Base-by-base conservation (phyloP, 2,113 vertebrate genomes). In the Pygoscelis antarcticus region DNA sequence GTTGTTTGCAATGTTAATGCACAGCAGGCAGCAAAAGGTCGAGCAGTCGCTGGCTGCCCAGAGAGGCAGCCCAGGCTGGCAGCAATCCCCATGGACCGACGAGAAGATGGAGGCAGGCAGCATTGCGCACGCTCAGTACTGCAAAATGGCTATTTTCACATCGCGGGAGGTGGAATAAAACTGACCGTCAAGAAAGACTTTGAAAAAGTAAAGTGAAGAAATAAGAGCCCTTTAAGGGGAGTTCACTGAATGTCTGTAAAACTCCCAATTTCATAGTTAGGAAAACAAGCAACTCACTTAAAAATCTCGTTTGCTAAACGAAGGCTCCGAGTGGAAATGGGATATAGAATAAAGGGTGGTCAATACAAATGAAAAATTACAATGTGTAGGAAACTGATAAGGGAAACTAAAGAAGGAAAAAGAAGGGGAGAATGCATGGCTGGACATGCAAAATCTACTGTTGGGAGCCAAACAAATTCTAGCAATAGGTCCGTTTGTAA, bases 121-220 rank as follows among this genome's bases (percentile, higher is more conserved):
- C 26, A 29, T 1, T 30, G 27, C 3, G 3, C 46, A 23, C 2
- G 0, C 32, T 34, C 30, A 7, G 6, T 23, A 6, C 52, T 21
- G 80, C 36, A 34, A 36, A 60, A 14, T 1, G 23, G 44, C 34
- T 21, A 3, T 27, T 78, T 38, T 21, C 49, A n/a, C 20, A 17
- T 12, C 27, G 23, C 1, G 1, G 55, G 64, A 77, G 57, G 26
- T 7, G 34, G 4, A 20, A 8, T 15, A 46, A 27, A 60, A 60
- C 58, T 4, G 26, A 20, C 16, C 40, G 57, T 13, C 36, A 57
- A 12, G 61, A 74, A 49, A 34, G 55, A 34, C 20, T 47, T 69
- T 13, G 51, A 49, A 78, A 65, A 81, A 83, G 5, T 7, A n/a
- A 22, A 46, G 58, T 9, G 44, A 55, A 54, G 77, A 58, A 47